These are phyloP conservation scores for Periparus ater DNA, from an alignment of 2,797 vertebrate genomes.

Conservation along the genomic window DNA sequence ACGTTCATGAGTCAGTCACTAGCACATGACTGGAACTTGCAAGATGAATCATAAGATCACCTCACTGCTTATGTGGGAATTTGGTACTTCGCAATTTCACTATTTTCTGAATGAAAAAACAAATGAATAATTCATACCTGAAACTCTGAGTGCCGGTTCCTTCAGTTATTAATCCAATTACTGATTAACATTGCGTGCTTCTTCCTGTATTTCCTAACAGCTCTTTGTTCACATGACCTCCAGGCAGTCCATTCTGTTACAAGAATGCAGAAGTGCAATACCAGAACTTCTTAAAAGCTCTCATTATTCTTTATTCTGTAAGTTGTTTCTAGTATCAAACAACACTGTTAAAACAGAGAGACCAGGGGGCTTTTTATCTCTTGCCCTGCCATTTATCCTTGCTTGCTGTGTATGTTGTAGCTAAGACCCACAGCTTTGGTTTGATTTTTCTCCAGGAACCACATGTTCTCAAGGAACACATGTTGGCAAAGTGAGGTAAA, in stretches of 20 bases:
- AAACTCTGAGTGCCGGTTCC: neutral
- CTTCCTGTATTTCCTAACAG: constrained; percentile 7
- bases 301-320: neutral
- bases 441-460: neutral
- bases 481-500: neutral
- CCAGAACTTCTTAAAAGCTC: neutral
- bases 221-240: neutral
- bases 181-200: neutral
- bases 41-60: neutral
- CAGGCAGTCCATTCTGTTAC: neutral
- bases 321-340: neutral
- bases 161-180: constrained; percentile 15
- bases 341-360: neutral
- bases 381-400: neutral
- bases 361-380: neutral
- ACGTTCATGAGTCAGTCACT: neutral
- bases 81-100: neutral
- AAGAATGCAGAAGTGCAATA: constrained; percentile 20
- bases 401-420: neutral
- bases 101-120: constrained; percentile 34
- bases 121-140: neutral
- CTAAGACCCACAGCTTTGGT: neutral
- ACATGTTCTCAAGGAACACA: neutral
- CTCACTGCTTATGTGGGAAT: neutral
- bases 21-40: neutral